These are phyloP conservation scores for Quadroppia sp. DNA, from an alignment of 2,888 invertebrate genomes.

Conservation along the genomic window DNA sequence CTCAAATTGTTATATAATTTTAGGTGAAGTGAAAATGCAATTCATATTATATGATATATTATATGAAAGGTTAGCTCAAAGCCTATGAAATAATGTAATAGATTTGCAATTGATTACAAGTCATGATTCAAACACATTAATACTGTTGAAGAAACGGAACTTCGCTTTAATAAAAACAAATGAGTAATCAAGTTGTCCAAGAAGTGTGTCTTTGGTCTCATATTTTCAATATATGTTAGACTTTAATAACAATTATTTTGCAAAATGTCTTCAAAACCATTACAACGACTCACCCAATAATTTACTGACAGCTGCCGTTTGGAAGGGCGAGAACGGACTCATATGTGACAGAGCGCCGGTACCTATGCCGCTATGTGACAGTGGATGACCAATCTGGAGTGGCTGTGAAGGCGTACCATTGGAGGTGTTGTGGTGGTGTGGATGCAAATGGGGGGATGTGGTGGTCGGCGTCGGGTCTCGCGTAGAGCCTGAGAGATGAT, in stretches of 20 bases:
- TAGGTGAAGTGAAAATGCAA: not conserved
- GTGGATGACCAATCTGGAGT: slow-evolving; percentile 21
- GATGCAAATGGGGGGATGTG: slow-evolving; percentile 33
- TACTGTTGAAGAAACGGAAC: slow-evolving; percentile 5
- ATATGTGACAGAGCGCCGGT: slow-evolving; percentile 19
- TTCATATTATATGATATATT: not conserved
- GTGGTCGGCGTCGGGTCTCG: slow-evolving; percentile 32
- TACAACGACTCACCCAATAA: slow-evolving; percentile 67
- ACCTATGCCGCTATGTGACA: slow-evolving; percentile 25
- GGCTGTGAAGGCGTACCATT: slow-evolving; percentile 25
- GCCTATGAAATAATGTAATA: not conserved
- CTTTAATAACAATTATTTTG: slow-evolving; percentile 11
- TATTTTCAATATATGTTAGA: slow-evolving; percentile 5
- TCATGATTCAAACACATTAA: slow-evolving; percentile 13
- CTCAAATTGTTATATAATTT: slow-evolving; percentile 23
- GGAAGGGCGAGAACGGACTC: slow-evolving; percentile 47
- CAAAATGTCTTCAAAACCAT: not conserved
- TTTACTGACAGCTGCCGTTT: slow-evolving; percentile 81
- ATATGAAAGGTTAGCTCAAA: not conserved
- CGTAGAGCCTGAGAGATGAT: slow-evolving; percentile 9
- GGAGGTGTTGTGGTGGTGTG: slow-evolving; percentile 12
- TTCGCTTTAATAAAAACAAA: slow-evolving; percentile 36
- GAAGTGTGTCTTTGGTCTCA: slow-evolving; percentile 30
- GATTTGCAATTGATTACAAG: slow-evolving; percentile 5
- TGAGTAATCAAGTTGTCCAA: slow-evolving; percentile 36